Conservation (phyloP, 2,113 vertebrate genomes). For the Engraulis encrasicolus region DNA sequence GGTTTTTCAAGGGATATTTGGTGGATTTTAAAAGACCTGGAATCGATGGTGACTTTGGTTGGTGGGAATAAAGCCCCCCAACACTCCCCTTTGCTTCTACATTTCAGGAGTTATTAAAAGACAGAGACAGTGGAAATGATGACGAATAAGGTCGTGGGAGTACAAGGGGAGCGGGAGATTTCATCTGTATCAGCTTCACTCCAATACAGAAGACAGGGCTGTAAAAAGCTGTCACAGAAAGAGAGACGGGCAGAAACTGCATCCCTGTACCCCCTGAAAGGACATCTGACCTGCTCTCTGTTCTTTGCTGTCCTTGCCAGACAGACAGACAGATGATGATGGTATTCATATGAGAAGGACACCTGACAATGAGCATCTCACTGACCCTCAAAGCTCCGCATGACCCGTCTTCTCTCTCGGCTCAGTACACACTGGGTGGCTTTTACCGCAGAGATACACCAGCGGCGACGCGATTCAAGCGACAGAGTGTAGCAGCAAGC, state of each 20-base stretch:
- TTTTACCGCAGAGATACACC: too few relatives aligned
- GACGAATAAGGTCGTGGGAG: neutral
- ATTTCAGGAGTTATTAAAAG: neutral
- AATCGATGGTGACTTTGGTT: neutral
- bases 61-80: neutral
- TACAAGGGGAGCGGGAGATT: neutral
- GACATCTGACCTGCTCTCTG: neutral
- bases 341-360: neutral
- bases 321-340: neutral
- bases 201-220: neutral
- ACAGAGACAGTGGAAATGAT: neutral
- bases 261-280: neutral
- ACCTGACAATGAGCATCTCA: neutral
- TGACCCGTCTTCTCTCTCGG: neutral
- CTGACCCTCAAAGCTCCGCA: neutral
- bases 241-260: neutral
- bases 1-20: neutral
- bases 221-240: neutral
- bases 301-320: neutral
- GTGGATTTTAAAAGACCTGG: neutral
- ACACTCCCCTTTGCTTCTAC: conserved; percentile 1
- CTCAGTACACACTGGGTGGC: neutral
- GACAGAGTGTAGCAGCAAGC: too few relatives aligned
- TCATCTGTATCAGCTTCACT: neutral
- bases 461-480: too few relatives aligned